Evolutionary conservation across 2,888 invertebrate genomes (phyloP), one percentile per base, ranked within the genome.

Genomic region (Dicyrtomina minuta): DNA sequence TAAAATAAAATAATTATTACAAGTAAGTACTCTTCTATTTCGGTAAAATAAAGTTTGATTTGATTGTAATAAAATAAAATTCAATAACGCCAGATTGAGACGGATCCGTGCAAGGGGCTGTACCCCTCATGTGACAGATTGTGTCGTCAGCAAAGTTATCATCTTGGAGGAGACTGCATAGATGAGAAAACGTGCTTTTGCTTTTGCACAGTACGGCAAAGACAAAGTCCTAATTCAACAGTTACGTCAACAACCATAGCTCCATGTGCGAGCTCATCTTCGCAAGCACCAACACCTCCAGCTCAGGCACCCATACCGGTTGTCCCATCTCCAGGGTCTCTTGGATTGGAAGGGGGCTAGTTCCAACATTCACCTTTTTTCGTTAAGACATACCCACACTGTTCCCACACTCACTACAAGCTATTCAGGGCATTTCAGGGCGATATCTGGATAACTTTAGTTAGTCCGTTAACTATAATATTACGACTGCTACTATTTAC

Each of bases 121-220:
- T 68, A 68, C 53, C 68, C 68, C 13, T 68, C 68, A 5, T 68
- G 68, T 55, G 55, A 68, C 26, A 20, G 68, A 27, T 27, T 68
- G 15, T 68, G 68, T 44, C 39, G 60, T 13, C 61, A 51, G 26
- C 61, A 68, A 55, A 2, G 22, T 27, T 68, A 68, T 27, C 61
- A 60, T 10, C 33, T 53, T 12, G 68, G 68, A 44, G 68, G 67
- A 5, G 67, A 67, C n/a, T 67, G 67, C 33, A 15, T 67, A 12
- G 67, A 60, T 46, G 60, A 51, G 5, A 33, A 17, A 12, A 43
- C 10, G 20, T 68, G 68, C 41, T 68, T 41, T 41, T 68, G 68
- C 27, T 33, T n/a, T 26, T 68, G 68, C 24, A 51, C 61, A 10
- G 68, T 68, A 13, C 26, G 61, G 5, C 68, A 68, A 44, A 41